These are phyloP conservation scores for Eumaeus atala DNA, from an alignment of 1,140 invertebrate species.

Conservation along the genomic window DNA sequence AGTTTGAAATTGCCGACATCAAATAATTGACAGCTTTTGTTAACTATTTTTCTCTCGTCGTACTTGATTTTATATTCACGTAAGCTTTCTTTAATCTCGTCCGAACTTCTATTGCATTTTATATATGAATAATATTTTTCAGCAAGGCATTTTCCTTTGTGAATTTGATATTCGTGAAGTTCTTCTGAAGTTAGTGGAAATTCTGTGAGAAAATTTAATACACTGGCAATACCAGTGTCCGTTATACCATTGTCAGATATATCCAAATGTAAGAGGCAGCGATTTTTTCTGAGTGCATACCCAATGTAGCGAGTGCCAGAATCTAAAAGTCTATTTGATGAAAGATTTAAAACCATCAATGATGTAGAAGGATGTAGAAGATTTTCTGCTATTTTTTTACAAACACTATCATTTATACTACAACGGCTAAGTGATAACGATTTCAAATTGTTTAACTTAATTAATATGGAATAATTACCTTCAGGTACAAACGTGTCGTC, in stretches of 20 bases:
- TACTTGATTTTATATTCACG: slow-evolving; percentile 15
- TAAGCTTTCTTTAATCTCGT: too few species aligned
- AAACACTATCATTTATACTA: slow-evolving; percentile 36
- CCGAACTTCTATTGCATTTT: too few species aligned
- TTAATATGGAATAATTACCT: slow-evolving; percentile 32
- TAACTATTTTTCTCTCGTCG: slow-evolving; percentile 6
- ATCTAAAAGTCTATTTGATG: slow-evolving; percentile 44
- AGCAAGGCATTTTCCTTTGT: slow-evolving; percentile 26
- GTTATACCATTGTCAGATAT: slow-evolving; percentile 43
- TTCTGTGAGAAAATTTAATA: slow-evolving; percentile 37
- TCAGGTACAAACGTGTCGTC: slow-evolving; percentile 29
- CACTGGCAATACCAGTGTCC: slow-evolving; percentile 33
- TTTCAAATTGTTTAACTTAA: slow-evolving; percentile 25
- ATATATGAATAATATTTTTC: neutral
- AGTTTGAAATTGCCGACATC: slow-evolving; percentile 36
- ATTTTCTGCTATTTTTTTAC: slow-evolving; percentile 31
- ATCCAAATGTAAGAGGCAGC: slow-evolving; percentile 49
- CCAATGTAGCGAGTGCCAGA: slow-evolving; percentile 35
- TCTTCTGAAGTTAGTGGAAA: slow-evolving; percentile 39
- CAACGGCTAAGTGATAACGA: slow-evolving; percentile 38
- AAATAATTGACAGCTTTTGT: slow-evolving; percentile 5
- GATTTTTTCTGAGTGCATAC: slow-evolving; percentile 42
- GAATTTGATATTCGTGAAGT: slow-evolving; percentile 28
- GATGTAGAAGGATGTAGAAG: slow-evolving; percentile 25
- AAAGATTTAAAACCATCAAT: slow-evolving; percentile 43